Conservation (phyloP, 2,888 invertebrate genomes). For the Ptychoptera albimana region DNA sequence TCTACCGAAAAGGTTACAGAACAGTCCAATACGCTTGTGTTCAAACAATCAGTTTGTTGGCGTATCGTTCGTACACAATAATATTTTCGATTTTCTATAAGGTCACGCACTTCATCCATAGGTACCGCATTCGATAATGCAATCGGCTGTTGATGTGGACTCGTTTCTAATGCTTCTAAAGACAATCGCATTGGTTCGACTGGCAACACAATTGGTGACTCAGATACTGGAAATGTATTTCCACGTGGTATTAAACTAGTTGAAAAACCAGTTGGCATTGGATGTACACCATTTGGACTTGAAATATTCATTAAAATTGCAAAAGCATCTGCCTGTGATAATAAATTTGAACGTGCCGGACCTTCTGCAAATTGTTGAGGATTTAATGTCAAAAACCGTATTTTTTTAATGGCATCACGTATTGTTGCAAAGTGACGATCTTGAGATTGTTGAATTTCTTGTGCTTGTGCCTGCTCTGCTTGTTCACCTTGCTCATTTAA, state of each 20-base stretch:
- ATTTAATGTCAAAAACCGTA: constrained; percentile 62
- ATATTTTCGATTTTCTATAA: constrained; percentile 38
- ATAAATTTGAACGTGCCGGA: constrained; percentile 55
- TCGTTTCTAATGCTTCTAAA: constrained; percentile 4
- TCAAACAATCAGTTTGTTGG: constrained; percentile 55
- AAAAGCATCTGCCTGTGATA: constrained; percentile 62
- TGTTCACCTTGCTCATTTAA: constrained; percentile 11
- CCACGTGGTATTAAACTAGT: constrained; percentile 23
- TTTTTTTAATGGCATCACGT: constrained; percentile 53
- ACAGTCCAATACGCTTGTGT: constrained; percentile 59
- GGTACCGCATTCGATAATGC: constrained; percentile 10
- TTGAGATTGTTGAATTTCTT: constrained; percentile 4
- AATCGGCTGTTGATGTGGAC: constrained; percentile 6
- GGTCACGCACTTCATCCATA: constrained; percentile 3
- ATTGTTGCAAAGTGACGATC: constrained; percentile 22
- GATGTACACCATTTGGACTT: constrained; percentile 47
- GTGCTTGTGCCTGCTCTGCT: constrained; percentile 1
- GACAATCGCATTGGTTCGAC: constrained; percentile 20
- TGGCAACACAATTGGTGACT: constrained; percentile 32
- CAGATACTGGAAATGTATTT: constrained; percentile 14
- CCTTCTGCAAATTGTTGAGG: constrained; percentile 74
- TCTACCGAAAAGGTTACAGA: constrained; percentile 67
- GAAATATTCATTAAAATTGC: constrained; percentile 71
- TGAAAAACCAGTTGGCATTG: constrained; percentile 62
- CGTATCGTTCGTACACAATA: constrained; percentile 52